Percentiles rank a stretch among this genome's conserved stretches.
phyloP scores from a whole-genome alignment of 2,797 vertebrate genomes.

The Schizothorax lantsangensis region DNA sequence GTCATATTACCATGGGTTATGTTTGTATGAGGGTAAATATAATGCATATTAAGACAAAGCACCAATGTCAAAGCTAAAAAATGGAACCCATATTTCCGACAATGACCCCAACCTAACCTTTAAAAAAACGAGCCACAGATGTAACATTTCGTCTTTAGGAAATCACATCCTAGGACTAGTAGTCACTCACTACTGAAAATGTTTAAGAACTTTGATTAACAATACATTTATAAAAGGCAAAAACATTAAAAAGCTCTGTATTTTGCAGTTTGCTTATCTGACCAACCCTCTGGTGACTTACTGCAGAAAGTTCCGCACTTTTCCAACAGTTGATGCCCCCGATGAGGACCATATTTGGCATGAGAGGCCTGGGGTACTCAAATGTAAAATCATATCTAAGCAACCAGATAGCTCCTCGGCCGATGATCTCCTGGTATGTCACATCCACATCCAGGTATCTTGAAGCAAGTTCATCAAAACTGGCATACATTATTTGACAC shows the following conservation, averaged over 20 bases:
- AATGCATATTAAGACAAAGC: constrained; percentile 20
- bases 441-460: constrained; percentile 60
- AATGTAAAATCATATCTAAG: constrained; percentile 80
- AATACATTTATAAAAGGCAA: background rate
- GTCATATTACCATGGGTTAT: constrained; percentile 35
- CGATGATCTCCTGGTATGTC: constrained; percentile 70
- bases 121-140: background rate
- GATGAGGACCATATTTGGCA: constrained; percentile 83
- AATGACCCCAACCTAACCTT: background rate
- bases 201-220: background rate
- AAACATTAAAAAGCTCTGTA: background rate
- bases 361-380: constrained; percentile 80
- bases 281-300: constrained; percentile 65
- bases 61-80: background rate
- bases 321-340: constrained; percentile 85
- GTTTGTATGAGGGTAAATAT: constrained; percentile 8
- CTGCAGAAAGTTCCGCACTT: constrained; percentile 75
- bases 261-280: background rate
- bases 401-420: constrained; percentile 75
- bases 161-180: background rate
- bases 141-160: no score
- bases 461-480: constrained; percentile 72
- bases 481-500: constrained; percentile 65
- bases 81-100: background rate
- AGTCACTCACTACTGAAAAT: background rate